Evolutionary conservation across 2,888 invertebrate genomes (phyloP).

Genomic region (Euclidia mi): DNA sequence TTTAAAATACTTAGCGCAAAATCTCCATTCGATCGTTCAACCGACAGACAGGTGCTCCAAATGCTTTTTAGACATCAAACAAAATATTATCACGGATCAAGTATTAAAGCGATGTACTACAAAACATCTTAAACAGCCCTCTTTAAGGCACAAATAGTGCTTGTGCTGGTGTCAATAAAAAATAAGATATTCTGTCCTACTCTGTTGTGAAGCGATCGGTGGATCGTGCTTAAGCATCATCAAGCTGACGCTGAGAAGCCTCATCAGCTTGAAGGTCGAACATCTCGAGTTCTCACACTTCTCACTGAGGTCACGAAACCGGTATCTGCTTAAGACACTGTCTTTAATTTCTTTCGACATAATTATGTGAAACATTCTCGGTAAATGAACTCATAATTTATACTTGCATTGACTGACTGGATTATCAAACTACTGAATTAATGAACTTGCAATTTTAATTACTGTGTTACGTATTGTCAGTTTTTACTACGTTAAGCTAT

Average conservation of each 20-base stretch:
- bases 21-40: no score
- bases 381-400: no score
- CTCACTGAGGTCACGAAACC: slow-evolving; percentile 50
- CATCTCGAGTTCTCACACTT: slow-evolving; percentile 43
- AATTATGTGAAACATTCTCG: no score
- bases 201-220: slow-evolving; percentile 28
- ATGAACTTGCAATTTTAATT: no score
- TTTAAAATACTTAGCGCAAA: no score
- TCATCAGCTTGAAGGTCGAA: slow-evolving; percentile 48
- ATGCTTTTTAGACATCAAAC: background rate
- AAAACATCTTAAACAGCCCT: background rate
- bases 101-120: no score
- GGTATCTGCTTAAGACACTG: slow-evolving; percentile 22
- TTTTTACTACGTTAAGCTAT: no score
- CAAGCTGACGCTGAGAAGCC: slow-evolving; percentile 16
- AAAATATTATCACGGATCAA: no score
- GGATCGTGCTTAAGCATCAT: slow-evolving; percentile 53
- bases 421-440: no score
- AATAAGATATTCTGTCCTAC: slow-evolving; percentile 39
- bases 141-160: slow-evolving; percentile 19
- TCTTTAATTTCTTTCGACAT: slow-evolving; percentile 1
- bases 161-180: slow-evolving; percentile 37
- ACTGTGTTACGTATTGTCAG: no score
- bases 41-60: no score
- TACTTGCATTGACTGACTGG: no score